A percentile compares a stretch with the other conserved stretches of the same genome.
Conservation (phyloP, 2,888 invertebrate species). For the Thumatha senex region DNA sequence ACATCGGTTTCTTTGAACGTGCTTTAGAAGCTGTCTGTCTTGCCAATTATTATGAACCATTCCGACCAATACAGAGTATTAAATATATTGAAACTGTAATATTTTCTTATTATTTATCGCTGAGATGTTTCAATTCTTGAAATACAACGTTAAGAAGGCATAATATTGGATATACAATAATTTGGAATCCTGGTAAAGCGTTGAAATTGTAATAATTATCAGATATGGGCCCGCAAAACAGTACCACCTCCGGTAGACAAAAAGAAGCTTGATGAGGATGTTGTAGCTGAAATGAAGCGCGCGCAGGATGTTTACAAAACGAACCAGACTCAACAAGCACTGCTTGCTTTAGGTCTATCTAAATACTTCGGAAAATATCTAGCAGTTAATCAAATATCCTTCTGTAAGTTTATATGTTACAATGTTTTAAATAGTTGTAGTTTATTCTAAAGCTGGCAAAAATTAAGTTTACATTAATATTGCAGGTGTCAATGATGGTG, state of each 20-base stretch:
- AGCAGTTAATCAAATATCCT: constrained; percentile 91
- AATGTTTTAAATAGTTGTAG: too few species aligned
- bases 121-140: too few species aligned
- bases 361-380: constrained; percentile 89
- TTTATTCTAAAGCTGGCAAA: too few species aligned
- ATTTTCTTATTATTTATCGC: too few species aligned
- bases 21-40: too few species aligned
- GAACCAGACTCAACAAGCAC: constrained; percentile 67
- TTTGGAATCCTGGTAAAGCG: too few species aligned
- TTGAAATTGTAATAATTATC: background rate
- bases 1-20: too few species aligned
- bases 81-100: too few species aligned
- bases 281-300: constrained; percentile 77
- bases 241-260: constrained; percentile 57
- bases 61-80: too few species aligned
- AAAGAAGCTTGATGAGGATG: constrained; percentile 80
- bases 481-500: constrained; percentile 86
- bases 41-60: too few species aligned
- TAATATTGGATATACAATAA: too few species aligned
- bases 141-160: too few species aligned
- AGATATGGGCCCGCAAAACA: constrained; percentile 53
- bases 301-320: constrained; percentile 56
- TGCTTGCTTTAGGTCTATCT: constrained; percentile 86
- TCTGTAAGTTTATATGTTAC: constrained; percentile 58
- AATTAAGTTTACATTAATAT: background rate